Evolutionary conservation across 1,140 invertebrate species (phyloP), one percentile per base, ranked within the genome.

Genomic region (Theocolax elegans): DNA sequence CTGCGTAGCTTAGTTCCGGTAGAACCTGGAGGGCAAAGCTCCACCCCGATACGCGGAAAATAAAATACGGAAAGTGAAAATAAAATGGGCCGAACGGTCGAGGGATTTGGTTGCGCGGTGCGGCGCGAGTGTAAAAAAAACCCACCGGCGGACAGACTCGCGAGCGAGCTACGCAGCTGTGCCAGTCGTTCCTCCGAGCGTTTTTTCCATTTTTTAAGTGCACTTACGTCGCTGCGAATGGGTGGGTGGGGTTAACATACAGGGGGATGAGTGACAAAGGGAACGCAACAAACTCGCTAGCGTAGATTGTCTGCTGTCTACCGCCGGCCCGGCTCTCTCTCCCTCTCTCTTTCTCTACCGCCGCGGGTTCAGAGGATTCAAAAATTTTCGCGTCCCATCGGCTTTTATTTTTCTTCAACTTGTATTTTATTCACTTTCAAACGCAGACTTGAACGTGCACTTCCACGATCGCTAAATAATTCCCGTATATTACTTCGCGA

Each of bases 51-150:
- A 73, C 67, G 71, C 72, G 75, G 72, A 77, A 77, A 80, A 80
- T 80, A 82, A 80, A 81, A 81, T 75, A 73, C 73, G 67, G 74
- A 80, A 80, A 82, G 78, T 82, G 80, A 80, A 82, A 80, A 82
- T 80, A 80, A 82, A 80, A 82, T 77, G 78, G 74, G 71, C 77
- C n/a, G n/a, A n/a, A 75, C 73, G 67, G 64, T 35, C 60, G 67
- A n/a, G 73, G 74, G 80, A 78, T 79, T 81, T 77, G 71, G 15
- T 27, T 25, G 46, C 27, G 35, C 6, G 35, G 35, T 12, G 35
- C 6, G 44, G 27, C 59, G 23, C 67, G 17, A 15, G 42, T 13
- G 35, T 70, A 70, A 46, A 44, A 44, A 58, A n/a, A n/a, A n/a
- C 31, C 35, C 27, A 21, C 62, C 46, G n/a, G 42, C 46, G 51